Evolutionary conservation across 1,140 invertebrate genomes (phyloP).

Genomic region (Cataglyphis hispanica): DNA sequence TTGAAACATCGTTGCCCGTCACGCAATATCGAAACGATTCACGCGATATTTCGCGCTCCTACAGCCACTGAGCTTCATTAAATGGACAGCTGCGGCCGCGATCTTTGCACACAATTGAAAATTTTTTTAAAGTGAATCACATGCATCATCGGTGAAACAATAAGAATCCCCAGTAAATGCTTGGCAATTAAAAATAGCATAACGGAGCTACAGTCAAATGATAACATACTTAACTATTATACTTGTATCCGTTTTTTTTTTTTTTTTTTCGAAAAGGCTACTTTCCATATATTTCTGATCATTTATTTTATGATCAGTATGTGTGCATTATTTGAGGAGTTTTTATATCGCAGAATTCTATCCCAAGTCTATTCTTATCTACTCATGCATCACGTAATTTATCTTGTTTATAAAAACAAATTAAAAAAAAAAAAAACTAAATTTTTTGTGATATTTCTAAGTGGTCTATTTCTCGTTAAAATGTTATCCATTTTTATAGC

Average conservation of each 20-base stretch:
- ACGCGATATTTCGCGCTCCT: slow-evolving; percentile 52
- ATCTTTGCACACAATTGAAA: slow-evolving; percentile 4
- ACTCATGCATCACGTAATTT: too few species aligned
- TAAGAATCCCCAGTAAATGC: not conserved
- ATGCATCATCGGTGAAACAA: not conserved
- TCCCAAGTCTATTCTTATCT: too few species aligned
- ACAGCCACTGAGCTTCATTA: slow-evolving; percentile 11
- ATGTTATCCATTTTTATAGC: not conserved
- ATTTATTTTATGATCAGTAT: not conserved
- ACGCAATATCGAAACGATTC: slow-evolving; percentile 53
- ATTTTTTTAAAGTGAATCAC: not conserved
- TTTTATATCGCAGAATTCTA: not conserved
- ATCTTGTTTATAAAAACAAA: too few species aligned
- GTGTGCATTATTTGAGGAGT: not conserved
- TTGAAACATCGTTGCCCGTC: slow-evolving; percentile 47
- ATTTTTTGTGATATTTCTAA: not conserved
- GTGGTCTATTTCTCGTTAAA: not conserved
- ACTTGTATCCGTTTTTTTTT: not conserved
- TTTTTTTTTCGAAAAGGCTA: not conserved
- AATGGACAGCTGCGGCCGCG: not conserved
- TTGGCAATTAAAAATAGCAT: not conserved
- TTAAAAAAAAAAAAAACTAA: too few species aligned
- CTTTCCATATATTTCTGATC: not conserved
- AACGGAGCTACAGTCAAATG: not conserved
- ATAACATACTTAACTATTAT: not conserved